A percentile compares a stretch with the other conserved stretches of the same genome.
These are phyloP conservation scores for Corythornis leucogaster DNA, from an alignment of 2,797 vertebrate species.

Conservation along the genomic window DNA sequence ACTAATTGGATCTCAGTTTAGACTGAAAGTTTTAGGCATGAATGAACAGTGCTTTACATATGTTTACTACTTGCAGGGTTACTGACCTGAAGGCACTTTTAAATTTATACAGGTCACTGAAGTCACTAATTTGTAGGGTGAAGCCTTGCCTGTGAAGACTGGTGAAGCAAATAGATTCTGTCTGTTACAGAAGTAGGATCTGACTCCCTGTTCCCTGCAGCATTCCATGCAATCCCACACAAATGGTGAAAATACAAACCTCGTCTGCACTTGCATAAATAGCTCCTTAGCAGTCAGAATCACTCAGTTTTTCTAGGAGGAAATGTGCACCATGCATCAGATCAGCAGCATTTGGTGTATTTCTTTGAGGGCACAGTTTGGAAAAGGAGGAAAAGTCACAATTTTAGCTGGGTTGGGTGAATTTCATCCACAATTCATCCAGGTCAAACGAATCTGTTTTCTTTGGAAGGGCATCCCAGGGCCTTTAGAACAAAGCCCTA, in stretches of 20 bases:
- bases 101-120: constrained; percentile 56
- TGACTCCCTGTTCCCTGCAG: not conserved
- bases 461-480: not conserved
- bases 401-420: not conserved
- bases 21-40: constrained; percentile 53
- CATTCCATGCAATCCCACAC: not conserved
- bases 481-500: not conserved
- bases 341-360: not conserved
- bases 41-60: constrained; percentile 44
- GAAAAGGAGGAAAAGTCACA: not conserved
- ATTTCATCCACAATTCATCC: not conserved
- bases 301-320: not conserved
- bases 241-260: not conserved
- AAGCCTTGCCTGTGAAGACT: constrained; percentile 13
- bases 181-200: not conserved
- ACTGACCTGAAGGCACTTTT: constrained; percentile 60
- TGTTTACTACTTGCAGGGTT: constrained; percentile 20
- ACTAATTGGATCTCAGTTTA: constrained; percentile 47
- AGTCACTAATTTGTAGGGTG: constrained; percentile 46
- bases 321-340: not conserved
- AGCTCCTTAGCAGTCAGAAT: not conserved
- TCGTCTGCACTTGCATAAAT: not conserved
- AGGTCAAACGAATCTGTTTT: not conserved
- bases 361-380: not conserved
- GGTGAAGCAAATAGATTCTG: constrained; percentile 25